phyloP scores from a whole-genome alignment of 2,888 invertebrate species.

The Troides helena region DNA sequence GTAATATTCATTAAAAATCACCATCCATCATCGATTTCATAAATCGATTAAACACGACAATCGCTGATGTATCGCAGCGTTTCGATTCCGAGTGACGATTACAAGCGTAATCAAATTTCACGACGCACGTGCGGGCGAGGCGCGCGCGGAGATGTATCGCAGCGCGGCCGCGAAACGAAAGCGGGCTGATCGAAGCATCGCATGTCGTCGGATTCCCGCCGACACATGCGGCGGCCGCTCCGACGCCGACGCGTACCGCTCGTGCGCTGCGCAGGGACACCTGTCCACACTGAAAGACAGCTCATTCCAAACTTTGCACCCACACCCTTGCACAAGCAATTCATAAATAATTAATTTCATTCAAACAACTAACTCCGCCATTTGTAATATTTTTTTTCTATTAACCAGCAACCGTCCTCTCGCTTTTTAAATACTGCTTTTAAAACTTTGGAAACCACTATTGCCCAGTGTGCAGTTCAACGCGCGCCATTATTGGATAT shows the following conservation, averaged over 20 bases:
- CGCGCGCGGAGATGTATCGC: neutral
- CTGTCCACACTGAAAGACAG: neutral
- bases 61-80: neutral
- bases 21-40: too few species aligned
- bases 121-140: slow-evolving; percentile 8
- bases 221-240: slow-evolving; percentile 21
- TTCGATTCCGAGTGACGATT: neutral
- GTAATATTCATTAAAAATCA: too few species aligned
- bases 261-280: neutral
- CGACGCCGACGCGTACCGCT: slow-evolving; percentile 20
- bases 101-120: slow-evolving; percentile 11
- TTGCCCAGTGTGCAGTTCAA: too few species aligned
- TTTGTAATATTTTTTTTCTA: too few species aligned
- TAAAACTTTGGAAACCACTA: too few species aligned
- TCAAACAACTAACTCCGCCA: too few species aligned
- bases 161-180: slow-evolving; percentile 21
- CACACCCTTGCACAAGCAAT: too few species aligned
- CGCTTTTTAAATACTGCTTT: too few species aligned
- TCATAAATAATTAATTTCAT: too few species aligned
- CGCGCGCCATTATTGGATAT: too few species aligned
- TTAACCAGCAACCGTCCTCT: too few species aligned
- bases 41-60: neutral
- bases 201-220: slow-evolving; percentile 25
- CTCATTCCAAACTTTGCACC: neutral
- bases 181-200: slow-evolving; percentile 20